Conservation (phyloP, 2,797 vertebrate genomes). For the Tragelaphus oryx region DNA sequence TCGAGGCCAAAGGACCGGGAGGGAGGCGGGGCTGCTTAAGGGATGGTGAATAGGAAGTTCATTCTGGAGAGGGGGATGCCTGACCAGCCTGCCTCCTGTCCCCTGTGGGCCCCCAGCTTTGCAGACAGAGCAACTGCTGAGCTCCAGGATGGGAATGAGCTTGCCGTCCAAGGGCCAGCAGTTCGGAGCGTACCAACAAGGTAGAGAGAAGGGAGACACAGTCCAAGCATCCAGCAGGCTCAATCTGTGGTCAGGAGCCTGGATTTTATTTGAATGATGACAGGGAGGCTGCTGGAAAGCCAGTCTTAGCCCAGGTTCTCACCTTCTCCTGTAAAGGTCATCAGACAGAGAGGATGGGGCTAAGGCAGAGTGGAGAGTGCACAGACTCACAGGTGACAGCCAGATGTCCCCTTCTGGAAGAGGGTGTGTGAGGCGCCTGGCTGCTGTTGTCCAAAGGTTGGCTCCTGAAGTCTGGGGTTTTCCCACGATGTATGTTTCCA, state of each 20-base stretch:
- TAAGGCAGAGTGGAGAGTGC: not conserved
- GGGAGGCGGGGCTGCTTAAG: not conserved
- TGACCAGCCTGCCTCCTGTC: rapidly evolving
- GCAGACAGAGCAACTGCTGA: not conserved
- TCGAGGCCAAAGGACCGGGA: not conserved
- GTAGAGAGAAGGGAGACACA: not conserved
- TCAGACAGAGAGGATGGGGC: not conserved
- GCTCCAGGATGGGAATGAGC: not conserved
- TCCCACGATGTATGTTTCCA: not conserved
- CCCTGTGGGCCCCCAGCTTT: not conserved
- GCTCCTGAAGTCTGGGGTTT: not conserved
- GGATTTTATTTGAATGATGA: not conserved
- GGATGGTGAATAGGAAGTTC: not conserved
- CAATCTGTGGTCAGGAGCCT: too few species aligned
- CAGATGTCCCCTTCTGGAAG: not conserved
- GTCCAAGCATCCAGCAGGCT: not conserved
- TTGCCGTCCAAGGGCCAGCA: not conserved
- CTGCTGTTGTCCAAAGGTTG: not conserved
- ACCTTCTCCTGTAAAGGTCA: not conserved
- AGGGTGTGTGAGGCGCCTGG: not conserved
- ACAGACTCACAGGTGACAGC: not conserved
- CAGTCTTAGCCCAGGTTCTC: not conserved
- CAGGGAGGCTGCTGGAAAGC: not conserved
- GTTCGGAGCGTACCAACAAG: not conserved
- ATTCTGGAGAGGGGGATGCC: not conserved